A percentile compares a stretch with the other conserved stretches of the same genome.
Conservation (phyloP, 2,888 invertebrate genomes). For the Polydrusus tereticollis region DNA sequence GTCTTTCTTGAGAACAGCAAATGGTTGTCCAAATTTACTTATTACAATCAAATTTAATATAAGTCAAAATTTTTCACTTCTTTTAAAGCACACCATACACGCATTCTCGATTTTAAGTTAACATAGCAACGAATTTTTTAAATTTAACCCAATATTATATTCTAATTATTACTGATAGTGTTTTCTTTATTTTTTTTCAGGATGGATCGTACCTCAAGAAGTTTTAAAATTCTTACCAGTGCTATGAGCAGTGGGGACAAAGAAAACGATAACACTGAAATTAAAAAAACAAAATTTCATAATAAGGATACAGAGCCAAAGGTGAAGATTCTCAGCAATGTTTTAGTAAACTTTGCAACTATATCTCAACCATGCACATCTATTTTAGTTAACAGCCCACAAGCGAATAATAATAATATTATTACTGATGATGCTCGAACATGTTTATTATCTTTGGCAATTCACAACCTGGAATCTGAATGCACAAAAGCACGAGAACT, state of each 20-base stretch:
- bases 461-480: background rate
- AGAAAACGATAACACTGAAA: background rate
- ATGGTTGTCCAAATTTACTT: background rate
- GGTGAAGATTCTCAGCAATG: background rate
- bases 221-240: background rate
- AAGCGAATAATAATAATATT: background rate
- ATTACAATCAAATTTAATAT: background rate
- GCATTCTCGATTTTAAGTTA: background rate
- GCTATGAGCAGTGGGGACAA: background rate
- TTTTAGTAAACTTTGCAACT: background rate
- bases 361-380: background rate
- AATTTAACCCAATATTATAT: background rate
- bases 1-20: background rate
- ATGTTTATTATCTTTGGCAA: slow-evolving; percentile 6
- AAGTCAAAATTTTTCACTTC: background rate
- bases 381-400: background rate
- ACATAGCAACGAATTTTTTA: background rate
- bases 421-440: background rate
- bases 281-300: background rate
- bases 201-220: background rate
- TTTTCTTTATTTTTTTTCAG: background rate
- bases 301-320: background rate
- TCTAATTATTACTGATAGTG: background rate
- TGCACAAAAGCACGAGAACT: slow-evolving; percentile 1
- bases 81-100: background rate